Evolutionary conservation across 2,888 invertebrate genomes (phyloP).

Genomic region (Azorinus chamasolen): DNA sequence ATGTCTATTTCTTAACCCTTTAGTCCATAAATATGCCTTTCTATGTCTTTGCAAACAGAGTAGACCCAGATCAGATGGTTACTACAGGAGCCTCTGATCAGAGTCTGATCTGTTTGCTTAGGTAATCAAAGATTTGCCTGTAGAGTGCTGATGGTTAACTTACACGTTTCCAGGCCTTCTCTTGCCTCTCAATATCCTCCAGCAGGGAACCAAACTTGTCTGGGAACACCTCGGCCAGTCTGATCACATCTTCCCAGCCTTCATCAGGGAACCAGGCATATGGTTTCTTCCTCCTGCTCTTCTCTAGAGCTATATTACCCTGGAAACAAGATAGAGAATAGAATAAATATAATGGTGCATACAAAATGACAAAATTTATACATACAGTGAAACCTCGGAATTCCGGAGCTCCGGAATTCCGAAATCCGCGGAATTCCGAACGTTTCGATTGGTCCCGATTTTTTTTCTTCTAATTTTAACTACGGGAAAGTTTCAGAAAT

Average conservation of each 20-base stretch:
- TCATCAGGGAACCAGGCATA: constrained; percentile 91
- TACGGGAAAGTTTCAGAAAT: too few species aligned
- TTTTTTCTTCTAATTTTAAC: too few species aligned
- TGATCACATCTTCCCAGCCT: constrained; percentile 94
- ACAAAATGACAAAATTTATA: too few species aligned
- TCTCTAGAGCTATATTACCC: constrained; percentile 91
- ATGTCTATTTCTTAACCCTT: too few species aligned
- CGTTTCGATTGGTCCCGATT: too few species aligned
- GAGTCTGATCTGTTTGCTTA: neutral
- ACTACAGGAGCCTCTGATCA: neutral
- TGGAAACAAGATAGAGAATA: constrained; percentile 54
- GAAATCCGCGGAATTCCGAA: too few species aligned
- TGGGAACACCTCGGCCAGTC: constrained; percentile 91
- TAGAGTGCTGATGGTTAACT: neutral
- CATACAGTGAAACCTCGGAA: too few species aligned
- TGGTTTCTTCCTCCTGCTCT: constrained; percentile 90
- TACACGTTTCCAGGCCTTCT: constrained; percentile 90
- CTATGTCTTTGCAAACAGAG: too few species aligned
- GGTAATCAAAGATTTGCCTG: too few species aligned
- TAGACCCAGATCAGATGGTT: neutral
- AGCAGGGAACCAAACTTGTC: constrained; percentile 90
- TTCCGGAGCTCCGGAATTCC: too few species aligned
- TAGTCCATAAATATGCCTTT: too few species aligned
- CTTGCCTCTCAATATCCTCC: constrained; percentile 88
- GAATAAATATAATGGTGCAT: too few species aligned